phyloP scores from a whole-genome alignment of 1,140 invertebrate genomes.

The Gryon sp. region DNA sequence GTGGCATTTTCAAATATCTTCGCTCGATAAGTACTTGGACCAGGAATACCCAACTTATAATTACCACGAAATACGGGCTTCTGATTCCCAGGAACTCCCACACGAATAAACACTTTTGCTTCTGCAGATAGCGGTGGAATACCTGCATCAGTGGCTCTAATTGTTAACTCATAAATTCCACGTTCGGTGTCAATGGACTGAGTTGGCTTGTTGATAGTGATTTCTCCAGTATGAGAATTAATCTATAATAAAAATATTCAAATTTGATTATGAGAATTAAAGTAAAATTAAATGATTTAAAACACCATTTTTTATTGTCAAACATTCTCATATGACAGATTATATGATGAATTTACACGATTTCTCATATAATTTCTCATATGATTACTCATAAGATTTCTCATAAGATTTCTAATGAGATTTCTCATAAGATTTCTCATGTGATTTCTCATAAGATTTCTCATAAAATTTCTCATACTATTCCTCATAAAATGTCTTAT shows the following conservation, averaged over 20 bases:
- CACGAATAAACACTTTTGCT: slow-evolving; percentile 83
- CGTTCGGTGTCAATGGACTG: slow-evolving; percentile 86
- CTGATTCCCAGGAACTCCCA: slow-evolving; percentile 88
- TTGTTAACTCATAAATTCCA: slow-evolving; percentile 85
- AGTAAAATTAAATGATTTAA: too few relatives aligned
- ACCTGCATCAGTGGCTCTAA: slow-evolving; percentile 87
- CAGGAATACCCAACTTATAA: slow-evolving; percentile 80
- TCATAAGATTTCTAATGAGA: too few relatives aligned
- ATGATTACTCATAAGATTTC: too few relatives aligned
- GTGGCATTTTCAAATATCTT: slow-evolving; percentile 85
- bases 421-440: too few relatives aligned
- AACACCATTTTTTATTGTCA: too few relatives aligned
- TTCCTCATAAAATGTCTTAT: too few relatives aligned
- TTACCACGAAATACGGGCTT: slow-evolving; percentile 87
- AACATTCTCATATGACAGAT: too few relatives aligned
- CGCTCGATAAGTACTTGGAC: slow-evolving; percentile 84
- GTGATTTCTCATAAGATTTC: too few relatives aligned
- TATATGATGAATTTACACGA: too few relatives aligned
- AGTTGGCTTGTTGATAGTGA: slow-evolving; percentile 82
- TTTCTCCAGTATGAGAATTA: slow-evolving; percentile 85
- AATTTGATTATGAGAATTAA: background rate
- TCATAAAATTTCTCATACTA: too few relatives aligned
- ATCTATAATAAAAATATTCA: slow-evolving; percentile 75
- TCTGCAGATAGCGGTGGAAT: slow-evolving; percentile 84
- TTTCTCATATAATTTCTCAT: too few relatives aligned